A percentile compares a stretch with the other conserved stretches of the same genome.
Evolutionary conservation across 2,797 vertebrate species (phyloP).

Genomic region (Cichlasoma orientale): DNA sequence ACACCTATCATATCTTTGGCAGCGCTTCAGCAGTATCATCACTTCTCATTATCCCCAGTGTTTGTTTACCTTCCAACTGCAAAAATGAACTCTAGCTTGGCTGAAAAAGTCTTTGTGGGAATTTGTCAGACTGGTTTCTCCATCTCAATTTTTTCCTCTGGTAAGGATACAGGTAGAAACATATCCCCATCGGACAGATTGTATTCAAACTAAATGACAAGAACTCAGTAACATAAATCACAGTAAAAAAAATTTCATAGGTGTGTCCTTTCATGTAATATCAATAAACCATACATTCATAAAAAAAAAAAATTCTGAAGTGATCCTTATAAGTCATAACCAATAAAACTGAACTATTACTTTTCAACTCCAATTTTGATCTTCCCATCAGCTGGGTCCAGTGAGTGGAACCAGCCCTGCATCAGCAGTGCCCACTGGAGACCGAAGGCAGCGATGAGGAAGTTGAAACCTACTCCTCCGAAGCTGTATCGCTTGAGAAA

Average conservation of each 20-base stretch:
- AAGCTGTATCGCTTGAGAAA: constrained; percentile 96
- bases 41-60: not conserved
- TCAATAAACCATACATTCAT: not conserved
- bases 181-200: not conserved
- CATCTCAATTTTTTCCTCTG: not conserved
- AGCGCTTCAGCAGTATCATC: constrained; percentile 10
- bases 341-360: constrained; percentile 71
- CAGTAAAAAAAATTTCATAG: not conserved
- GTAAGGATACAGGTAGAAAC: constrained; percentile 4
- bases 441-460: constrained; percentile 93
- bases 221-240: not conserved
- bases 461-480: constrained; percentile 92
- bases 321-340: fast-evolving
- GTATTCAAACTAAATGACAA: not conserved
- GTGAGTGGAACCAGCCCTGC: constrained; percentile 94
- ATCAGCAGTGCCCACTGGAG: constrained; percentile 96
- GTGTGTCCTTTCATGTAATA: not conserved
- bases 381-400: constrained; percentile 77
- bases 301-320: too few relatives aligned
- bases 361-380: constrained; percentile 89
- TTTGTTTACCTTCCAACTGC: constrained; percentile 39
- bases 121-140: constrained; percentile 32
- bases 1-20: not conserved
- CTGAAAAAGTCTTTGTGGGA: not conserved
- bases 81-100: not conserved